Evolutionary conservation across 2,797 vertebrate genomes (phyloP).

Genomic region (Tenualosa thibaudeaui): DNA sequence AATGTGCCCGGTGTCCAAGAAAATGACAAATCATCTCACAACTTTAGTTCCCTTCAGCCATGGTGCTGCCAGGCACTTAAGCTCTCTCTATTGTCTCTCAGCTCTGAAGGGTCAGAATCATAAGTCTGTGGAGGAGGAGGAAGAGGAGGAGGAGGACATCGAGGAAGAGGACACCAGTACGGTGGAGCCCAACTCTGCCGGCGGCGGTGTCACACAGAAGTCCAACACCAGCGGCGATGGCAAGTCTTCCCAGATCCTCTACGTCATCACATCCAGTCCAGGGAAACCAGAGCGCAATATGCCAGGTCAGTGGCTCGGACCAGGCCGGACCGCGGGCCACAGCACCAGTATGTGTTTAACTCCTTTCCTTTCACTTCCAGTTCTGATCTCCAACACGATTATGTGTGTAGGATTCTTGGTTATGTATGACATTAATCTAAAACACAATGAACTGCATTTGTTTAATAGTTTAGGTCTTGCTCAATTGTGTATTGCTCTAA

Average conservation of each 20-base stretch:
- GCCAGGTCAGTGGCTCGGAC: conserved; percentile 88
- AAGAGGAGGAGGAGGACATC: conserved; percentile 57
- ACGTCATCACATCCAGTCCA: conserved; percentile 95
- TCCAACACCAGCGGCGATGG: conserved; percentile 82
- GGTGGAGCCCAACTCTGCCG: conserved; percentile 53
- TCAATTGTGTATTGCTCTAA: too few species aligned
- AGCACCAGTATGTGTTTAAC: conserved; percentile 71
- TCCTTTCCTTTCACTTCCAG: background rate
- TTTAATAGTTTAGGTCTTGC: background rate
- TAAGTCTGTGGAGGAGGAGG: conserved; percentile 53
- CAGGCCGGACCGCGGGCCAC: conserved; percentile 66
- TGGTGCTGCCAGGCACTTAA: background rate
- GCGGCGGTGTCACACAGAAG: conserved; percentile 77
- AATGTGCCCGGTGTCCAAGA: background rate
- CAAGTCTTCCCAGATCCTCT: conserved; percentile 87
- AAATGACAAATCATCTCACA: background rate
- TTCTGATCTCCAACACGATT: background rate
- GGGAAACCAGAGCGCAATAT: conserved; percentile 83
- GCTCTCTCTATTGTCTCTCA: conserved; percentile 57
- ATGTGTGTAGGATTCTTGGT: too few species aligned
- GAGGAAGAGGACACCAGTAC: conserved; percentile 74
- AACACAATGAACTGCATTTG: background rate
- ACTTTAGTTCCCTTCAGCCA: background rate
- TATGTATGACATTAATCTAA: too few species aligned
- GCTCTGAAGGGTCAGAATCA: conserved; percentile 76